A percentile compares a stretch with the other conserved stretches of the same genome.
Evolutionary conservation across 1,140 invertebrate genomes (phyloP).

Genomic region (Tribolium castaneum): DNA sequence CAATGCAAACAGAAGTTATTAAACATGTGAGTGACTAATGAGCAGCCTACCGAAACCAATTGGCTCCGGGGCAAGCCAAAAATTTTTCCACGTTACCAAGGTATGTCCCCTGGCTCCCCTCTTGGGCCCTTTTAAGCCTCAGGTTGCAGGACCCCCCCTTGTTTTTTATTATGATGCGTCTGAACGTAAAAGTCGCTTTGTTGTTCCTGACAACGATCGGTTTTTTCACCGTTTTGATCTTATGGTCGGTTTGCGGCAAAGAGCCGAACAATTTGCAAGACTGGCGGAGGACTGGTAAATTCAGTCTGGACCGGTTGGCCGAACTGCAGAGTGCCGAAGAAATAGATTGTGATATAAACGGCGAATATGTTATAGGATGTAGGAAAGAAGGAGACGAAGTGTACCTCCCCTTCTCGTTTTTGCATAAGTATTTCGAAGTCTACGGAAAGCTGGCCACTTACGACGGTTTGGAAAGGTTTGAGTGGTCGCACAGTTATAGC

Average conservation of each 20-base stretch:
- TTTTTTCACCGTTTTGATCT: constrained; percentile 65
- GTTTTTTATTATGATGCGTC: constrained; percentile 68
- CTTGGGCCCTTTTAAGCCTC: not conserved
- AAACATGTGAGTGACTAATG: constrained; percentile 54
- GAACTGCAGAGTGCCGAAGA: constrained; percentile 72
- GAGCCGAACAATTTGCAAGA: constrained; percentile 58
- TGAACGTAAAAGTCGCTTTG: constrained; percentile 69
- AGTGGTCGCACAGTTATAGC: constrained; percentile 95
- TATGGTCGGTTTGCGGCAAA: constrained; percentile 69
- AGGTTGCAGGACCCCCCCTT: constrained; percentile 60
- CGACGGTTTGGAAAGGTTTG: constrained; percentile 81
- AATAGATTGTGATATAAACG: constrained; percentile 92
- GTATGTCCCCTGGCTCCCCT: constrained; percentile 16
- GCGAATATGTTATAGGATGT: constrained; percentile 86
- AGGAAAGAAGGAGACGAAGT: constrained; percentile 88
- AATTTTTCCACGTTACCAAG: constrained; percentile 51
- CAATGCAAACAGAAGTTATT: not conserved
- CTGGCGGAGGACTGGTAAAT: constrained; percentile 58
- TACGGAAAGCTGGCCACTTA: constrained; percentile 80
- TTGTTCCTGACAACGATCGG: constrained; percentile 65
- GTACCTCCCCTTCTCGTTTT: constrained; percentile 92
- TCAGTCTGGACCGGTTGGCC: constrained; percentile 41
- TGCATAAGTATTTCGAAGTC: constrained; percentile 95
- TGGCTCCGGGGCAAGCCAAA: constrained; percentile 52
- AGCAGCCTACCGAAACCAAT: constrained; percentile 42